Evolutionary conservation across 2,113 vertebrate species (phyloP), one percentile per base, ranked within the genome.

Genomic region (Helogale parvula): DNA sequence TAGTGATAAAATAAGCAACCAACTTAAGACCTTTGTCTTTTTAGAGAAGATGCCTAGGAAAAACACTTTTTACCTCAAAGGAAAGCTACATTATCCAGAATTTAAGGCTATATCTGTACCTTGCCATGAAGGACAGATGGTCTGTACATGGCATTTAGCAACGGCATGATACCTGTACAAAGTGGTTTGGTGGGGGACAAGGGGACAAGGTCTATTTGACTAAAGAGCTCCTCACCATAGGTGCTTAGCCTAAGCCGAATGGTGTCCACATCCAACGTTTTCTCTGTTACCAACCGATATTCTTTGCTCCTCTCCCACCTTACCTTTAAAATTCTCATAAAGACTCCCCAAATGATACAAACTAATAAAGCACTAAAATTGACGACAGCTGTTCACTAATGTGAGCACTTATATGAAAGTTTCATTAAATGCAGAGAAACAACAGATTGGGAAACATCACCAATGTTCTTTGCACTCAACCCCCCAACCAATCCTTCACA

Each of bases 31-130:
- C 54, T 88, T 50, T 54, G 7, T 41, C 25, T 81, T 81, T 74
- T 82, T 35, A 92, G 21, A 89, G 72, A 94, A 69, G 65, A 87
- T 5, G 15, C n/a, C 31, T 76, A 41, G 25, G 74, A 92, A 86
- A 81, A 21, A 25, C 54, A 69, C 19, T 57, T 72, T 47, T 71
- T 41, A 90, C 77, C 33, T 77, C 52, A 87, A 52, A 77, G 35
- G 41, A 38, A 94, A 57, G 11, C 2, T 27, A 13, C 11, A 29
- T 52, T 50, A 11, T 21, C 45, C 82, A 31, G 74, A 91, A 41
- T 82, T 82, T 76, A 4, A 3, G 6, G 10, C 2, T 23, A 15
- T 15, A 5, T 9, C 0, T 33, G 14, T 9, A 45, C n/a, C 7
- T 60, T 35, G 10, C 27, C 15, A 68, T 5, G 9, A 35, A 72